phyloP scores from a whole-genome alignment of 2,797 vertebrate species.

The Platyrinchus mystaceus region DNA sequence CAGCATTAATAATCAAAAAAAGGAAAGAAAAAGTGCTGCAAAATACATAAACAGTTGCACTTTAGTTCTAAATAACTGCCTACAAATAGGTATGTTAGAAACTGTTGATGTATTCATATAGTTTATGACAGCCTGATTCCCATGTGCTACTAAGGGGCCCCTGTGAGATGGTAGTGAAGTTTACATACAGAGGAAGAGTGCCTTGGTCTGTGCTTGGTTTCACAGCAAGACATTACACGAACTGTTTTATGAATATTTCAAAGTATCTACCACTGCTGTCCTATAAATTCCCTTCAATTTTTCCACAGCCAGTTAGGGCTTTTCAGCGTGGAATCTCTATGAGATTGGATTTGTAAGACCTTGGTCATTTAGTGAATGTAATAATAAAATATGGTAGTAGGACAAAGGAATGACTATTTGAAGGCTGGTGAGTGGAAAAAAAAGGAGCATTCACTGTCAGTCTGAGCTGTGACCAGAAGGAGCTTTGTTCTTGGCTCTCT shows the following conservation, averaged over 20 bases:
- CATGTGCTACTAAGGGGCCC: constrained; percentile 68
- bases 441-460: neutral
- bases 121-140: constrained; percentile 72
- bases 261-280: constrained; percentile 61
- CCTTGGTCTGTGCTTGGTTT: constrained; percentile 74
- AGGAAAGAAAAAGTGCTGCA: neutral
- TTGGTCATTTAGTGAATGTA: neutral
- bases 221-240: constrained; percentile 69
- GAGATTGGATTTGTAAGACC: neutral
- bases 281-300: constrained; percentile 62
- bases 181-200: constrained; percentile 58
- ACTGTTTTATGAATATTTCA: constrained; percentile 79
- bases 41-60: neutral
- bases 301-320: constrained; percentile 68
- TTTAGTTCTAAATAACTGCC: neutral
- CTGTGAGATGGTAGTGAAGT: constrained; percentile 48
- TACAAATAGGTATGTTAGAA: neutral
- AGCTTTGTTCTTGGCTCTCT: neutral
- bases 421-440: neutral
- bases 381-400: neutral
- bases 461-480: neutral
- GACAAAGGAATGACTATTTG: neutral
- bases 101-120: neutral
- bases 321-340: neutral
- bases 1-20: neutral